These are phyloP conservation scores for Eumacrocentrus americanus DNA, from an alignment of 2,888 invertebrate genomes.

Conservation along the genomic window DNA sequence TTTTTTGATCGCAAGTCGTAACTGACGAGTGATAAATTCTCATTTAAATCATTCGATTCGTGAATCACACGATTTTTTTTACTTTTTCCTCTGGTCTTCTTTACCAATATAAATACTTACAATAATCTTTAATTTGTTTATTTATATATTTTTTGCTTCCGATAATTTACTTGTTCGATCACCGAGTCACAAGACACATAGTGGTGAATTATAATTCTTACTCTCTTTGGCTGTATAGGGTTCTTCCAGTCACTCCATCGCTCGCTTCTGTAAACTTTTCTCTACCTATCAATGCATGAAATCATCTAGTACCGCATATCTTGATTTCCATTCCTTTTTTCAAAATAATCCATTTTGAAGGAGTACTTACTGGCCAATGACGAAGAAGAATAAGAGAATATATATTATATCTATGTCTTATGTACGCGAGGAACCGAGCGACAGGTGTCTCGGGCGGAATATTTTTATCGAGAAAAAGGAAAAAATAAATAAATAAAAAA, in stretches of 20 bases:
- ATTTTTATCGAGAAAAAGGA: neutral
- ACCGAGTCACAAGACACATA: constrained; percentile 46
- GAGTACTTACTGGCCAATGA: constrained; percentile 11
- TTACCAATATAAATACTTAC: constrained; percentile 37
- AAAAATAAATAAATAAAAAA: neutral
- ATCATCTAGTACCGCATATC: neutral
- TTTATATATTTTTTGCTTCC: constrained; percentile 27
- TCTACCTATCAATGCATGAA: no score
- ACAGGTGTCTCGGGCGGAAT: constrained; percentile 9
- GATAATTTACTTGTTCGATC: constrained; percentile 41
- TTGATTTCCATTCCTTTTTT: neutral
- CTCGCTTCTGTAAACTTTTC: no score
- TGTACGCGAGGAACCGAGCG: constrained; percentile 6
- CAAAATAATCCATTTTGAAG: constrained; percentile 4
- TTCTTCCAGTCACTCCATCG: constrained; percentile 19
- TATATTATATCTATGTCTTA: neutral
- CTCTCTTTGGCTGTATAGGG: constrained; percentile 13
- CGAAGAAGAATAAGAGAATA: constrained; percentile 3
- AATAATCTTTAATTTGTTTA: constrained; percentile 35
- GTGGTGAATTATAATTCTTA: constrained; percentile 39
- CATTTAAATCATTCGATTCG: constrained; percentile 4
- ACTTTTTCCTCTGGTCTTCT: neutral
- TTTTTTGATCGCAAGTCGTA: constrained; percentile 12
- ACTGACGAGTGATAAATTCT: constrained; percentile 17
- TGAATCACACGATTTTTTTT: constrained; percentile 3